Base-by-base conservation (phyloP, 1,140 invertebrate species). In the Papilio xuthus region DNA sequence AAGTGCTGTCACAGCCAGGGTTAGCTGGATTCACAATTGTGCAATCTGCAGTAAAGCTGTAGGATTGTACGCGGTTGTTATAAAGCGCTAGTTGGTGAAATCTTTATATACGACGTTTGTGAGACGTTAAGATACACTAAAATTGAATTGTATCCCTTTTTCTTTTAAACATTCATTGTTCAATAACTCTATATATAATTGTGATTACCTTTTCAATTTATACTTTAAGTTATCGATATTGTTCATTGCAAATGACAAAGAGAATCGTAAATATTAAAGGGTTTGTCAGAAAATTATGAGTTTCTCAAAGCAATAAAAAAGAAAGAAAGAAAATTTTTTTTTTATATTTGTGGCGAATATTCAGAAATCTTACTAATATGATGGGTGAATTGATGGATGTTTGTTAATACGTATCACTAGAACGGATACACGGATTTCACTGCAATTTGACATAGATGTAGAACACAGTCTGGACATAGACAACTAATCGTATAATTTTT, bases 1-100 rank as follows among this genome's bases (percentile, higher is more conserved):
- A 67, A 67, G 60, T 67, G 26, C 26, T 67, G 60, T 67, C 26
- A 67, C 60, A 67, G 23, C 32, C 26, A 67, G 26, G 60, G 28
- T 67, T 67, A 67, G 60, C 60, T 67, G 60, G 60, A 67, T 67
- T 67, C 60, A 67, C 26, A 67, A 67, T 67, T 67, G 60, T 67
- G 60, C 60, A 28, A 67, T 67, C 60, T 67, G 60, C 60, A 67
- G 26, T 67, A 67, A 67, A 67, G 26, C 60, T 67, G 60, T 67
- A 26, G 60, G 60, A 67, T 67, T 67, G 26, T 67, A 26, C 32
- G 60, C 26, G 60, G 60, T 63, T 67, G 60, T 67, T 67, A 67
- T 67, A 67, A 67, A 67, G 26, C 26, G 60, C 60, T 67, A 67
- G 60, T 67, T 67, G 26, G 26, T 67, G 13, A 32, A 67, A 67